A percentile compares a stretch with the other conserved stretches of the same genome.
phyloP scores from a whole-genome alignment of 2,888 invertebrate species.

The Nomada flava region DNA sequence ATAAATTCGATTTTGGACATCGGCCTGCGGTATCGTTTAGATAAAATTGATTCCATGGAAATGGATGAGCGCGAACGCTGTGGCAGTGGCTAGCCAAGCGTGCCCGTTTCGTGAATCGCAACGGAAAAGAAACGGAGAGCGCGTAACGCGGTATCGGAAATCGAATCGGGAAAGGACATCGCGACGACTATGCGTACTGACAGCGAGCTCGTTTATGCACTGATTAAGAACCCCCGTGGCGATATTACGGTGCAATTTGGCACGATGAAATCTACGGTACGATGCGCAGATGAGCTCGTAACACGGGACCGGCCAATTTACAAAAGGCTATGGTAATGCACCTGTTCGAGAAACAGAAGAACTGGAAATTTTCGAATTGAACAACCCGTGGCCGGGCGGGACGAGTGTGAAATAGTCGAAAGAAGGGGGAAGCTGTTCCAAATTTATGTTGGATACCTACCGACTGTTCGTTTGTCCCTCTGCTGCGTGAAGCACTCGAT shows the following conservation, averaged over 20 bases:
- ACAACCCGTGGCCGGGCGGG: no score
- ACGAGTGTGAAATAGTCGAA: no score
- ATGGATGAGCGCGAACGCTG: no score
- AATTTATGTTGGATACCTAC: no score
- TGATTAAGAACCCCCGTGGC: constrained; percentile 19
- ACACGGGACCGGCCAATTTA: constrained; percentile 10
- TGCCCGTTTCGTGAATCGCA: background rate
- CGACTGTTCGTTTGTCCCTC: no score
- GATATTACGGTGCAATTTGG: constrained; percentile 53
- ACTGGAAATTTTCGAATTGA: background rate
- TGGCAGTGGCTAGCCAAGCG: no score
- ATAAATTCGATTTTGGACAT: no score
- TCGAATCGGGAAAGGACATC: constrained; percentile 1
- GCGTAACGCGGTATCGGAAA: background rate
- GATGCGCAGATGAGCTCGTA: constrained; percentile 10
- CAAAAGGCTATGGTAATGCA: background rate
- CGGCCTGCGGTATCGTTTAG: no score
- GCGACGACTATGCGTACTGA: background rate
- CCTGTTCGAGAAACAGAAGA: background rate
- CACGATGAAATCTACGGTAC: constrained; percentile 45
- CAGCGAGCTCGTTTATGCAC: background rate
- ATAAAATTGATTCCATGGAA: no score
- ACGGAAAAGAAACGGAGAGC: no score
- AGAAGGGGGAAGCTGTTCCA: no score
- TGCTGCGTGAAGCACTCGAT: background rate